A percentile compares a stretch with the other conserved stretches of the same genome.
phyloP scores from a whole-genome alignment of 2,888 invertebrate species.

The Papilio demoleus region DNA sequence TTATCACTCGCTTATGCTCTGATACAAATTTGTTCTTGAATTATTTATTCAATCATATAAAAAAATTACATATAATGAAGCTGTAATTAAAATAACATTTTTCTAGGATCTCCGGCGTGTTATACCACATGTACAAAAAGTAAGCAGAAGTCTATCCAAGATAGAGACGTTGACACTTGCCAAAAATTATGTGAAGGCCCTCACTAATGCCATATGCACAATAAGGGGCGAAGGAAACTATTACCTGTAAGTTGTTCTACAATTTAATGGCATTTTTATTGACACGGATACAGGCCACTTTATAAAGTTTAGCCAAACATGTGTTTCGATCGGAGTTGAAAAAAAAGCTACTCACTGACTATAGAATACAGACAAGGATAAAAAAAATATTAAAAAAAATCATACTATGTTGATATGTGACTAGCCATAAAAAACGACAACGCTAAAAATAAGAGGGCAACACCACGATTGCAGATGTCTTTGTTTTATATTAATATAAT shows the following conservation, averaged over 20 bases:
- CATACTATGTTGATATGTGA: neutral
- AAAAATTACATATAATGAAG: too few species aligned
- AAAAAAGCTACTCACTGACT: neutral
- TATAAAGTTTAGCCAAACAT: neutral
- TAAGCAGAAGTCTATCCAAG: slow-evolving; percentile 92
- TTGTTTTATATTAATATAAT: neutral
- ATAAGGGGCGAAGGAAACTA: slow-evolving; percentile 86
- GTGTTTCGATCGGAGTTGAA: neutral
- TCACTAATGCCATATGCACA: slow-evolving; percentile 93
- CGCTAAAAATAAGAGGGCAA: neutral
- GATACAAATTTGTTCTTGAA: too few species aligned
- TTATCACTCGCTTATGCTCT: too few species aligned
- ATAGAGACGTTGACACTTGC: slow-evolving; percentile 94
- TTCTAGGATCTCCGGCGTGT: slow-evolving; percentile 90
- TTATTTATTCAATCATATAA: too few species aligned
- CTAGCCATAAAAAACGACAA: neutral
- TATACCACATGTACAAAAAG: slow-evolving; percentile 93
- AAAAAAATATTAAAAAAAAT: neutral
- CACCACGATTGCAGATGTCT: neutral
- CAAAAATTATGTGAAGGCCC: slow-evolving; percentile 94
- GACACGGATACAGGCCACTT: neutral
- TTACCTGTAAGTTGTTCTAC: slow-evolving; percentile 68
- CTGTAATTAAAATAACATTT: slow-evolving; percentile 33
- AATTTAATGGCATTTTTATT: slow-evolving; percentile 18
- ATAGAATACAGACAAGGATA: neutral